Base-by-base conservation (phyloP, 2,888 invertebrate species). In the Steinernema carpocapsae region DNA sequence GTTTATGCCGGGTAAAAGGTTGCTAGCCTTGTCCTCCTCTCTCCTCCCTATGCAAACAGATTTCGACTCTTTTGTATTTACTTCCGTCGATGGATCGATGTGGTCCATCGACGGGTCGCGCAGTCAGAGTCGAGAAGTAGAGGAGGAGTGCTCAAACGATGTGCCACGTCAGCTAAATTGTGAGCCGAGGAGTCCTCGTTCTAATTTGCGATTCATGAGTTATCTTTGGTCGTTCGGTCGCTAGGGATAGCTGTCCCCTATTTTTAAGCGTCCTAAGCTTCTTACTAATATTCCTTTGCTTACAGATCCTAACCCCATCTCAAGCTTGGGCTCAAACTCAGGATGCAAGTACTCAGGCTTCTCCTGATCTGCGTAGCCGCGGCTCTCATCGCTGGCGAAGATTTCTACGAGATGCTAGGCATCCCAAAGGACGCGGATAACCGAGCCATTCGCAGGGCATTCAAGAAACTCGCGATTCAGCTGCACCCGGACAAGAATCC, bases 401-500 rank as follows among this genome's bases (percentile, higher is more conserved):
- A 92, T 87, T 92, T 90, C 87, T 93, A 93, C 86, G 91, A 92
- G 82, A 88, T 93, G 70, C 89, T 93, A 32, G 92, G 92, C 12
- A 89, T 93, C 17, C 88, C 90, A 0, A 91, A 91, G 71, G 91
- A 91, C 84, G 92, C 93, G 1, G 91, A 91, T 74, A 90, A 91
- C 70, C 91, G 91, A 80, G 92, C 93, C 86, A 93, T 93, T 74
- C 89, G 92, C 77, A 92, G 91, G 87, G 93, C 93, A 6, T 93
- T 93, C 87, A 93, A 93, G 87, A 92, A 92, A 87, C 87, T 93
- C 64, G 93, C 93, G 0, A 90, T 93, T 0, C 91, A 91, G 74
- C 90, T 91, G 80, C 93, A 93, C 89, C 93, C 93, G 0, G 93
- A 93, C 88, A 93, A 93, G 86, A 91, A 91, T 84, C 86, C 83